phyloP scores from a whole-genome alignment of 2,888 invertebrate species.

The Patella ulyssiponensis region DNA sequence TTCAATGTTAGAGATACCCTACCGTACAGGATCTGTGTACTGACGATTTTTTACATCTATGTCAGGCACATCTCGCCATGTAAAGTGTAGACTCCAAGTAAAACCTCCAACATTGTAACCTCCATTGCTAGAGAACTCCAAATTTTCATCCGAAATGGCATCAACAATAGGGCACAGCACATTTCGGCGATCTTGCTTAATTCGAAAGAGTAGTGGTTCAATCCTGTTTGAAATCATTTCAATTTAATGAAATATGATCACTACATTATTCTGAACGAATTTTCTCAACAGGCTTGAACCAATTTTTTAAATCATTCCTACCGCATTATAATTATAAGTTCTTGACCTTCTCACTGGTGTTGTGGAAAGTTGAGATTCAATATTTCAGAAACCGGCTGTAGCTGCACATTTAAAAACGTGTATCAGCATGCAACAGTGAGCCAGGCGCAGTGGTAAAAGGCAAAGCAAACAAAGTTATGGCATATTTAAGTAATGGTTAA shows the following conservation, averaged over 20 bases:
- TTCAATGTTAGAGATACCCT: conserved; percentile 17
- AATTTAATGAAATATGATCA: not conserved
- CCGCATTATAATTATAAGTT: too few relatives aligned
- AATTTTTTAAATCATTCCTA: not conserved
- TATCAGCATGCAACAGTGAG: too few relatives aligned
- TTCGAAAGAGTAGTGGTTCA: conserved; percentile 87
- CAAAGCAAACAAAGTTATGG: too few relatives aligned
- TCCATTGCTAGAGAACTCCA: conserved; percentile 69
- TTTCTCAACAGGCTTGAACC: not conserved
- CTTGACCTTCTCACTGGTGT: too few relatives aligned
- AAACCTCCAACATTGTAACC: conserved; percentile 68
- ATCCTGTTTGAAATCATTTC: conserved; percentile 74
- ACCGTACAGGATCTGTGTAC: conserved; percentile 63
- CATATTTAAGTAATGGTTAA: too few relatives aligned
- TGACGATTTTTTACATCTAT: conserved; percentile 41
- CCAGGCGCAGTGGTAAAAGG: too few relatives aligned
- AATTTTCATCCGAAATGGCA: conserved; percentile 85
- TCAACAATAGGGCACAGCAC: conserved; percentile 95
- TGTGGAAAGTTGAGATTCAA: too few relatives aligned
- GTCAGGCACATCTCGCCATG: conserved; percentile 77
- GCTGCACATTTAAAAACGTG: too few relatives aligned
- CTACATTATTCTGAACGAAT: not conserved
- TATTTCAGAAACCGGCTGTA: too few relatives aligned
- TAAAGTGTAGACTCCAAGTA: conserved; percentile 84
- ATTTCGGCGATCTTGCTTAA: conserved; percentile 83